Conservation (phyloP, 2,113 vertebrate genomes). For the Rhinoderma darwinii region DNA sequence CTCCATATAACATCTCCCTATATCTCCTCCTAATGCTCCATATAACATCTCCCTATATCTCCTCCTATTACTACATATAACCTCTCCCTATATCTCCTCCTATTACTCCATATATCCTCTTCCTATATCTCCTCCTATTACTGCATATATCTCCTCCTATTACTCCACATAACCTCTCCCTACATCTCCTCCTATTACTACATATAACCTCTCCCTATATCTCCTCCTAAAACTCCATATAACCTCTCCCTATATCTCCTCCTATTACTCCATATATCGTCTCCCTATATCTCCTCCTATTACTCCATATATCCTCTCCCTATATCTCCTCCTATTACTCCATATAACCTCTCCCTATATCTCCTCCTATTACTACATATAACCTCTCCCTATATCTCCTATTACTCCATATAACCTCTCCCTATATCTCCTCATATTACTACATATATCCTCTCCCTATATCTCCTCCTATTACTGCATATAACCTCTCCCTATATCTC, state of each 20-base stretch:
- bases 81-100: neutral
- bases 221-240: constrained; percentile 13
- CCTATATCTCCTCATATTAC: no score
- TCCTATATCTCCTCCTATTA: no score
- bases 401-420: no score
- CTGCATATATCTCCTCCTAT: no score
- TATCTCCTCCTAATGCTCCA: neutral
- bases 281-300: neutral
- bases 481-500: no score
- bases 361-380: no score
- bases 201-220: neutral
- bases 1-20: neutral
- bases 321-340: no score
- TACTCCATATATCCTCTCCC: neutral
- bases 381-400: no score
- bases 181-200: constrained; percentile 28
- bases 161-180: neutral
- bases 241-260: neutral
- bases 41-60: neutral
- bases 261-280: neutral
- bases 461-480: no score
- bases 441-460: no score
- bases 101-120: neutral
- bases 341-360: no score
- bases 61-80: neutral